Conservation (phyloP, 2,888 invertebrate species). For the Fissipunctia ypsillon region DNA sequence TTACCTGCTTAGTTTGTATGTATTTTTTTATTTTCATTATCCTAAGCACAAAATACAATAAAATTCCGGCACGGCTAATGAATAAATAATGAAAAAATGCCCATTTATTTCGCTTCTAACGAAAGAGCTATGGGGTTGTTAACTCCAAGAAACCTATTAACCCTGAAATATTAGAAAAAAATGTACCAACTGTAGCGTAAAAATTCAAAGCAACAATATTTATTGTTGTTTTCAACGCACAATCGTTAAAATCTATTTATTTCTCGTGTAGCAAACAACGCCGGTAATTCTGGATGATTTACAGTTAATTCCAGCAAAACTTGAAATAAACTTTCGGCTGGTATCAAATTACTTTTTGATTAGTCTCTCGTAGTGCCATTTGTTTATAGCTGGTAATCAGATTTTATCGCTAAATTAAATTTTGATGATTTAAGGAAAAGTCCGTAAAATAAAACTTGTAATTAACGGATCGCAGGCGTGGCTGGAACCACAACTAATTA, state of each 20-base stretch:
- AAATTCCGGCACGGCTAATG: constrained; percentile 26
- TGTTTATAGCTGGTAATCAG: constrained; percentile 62
- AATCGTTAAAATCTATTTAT: constrained; percentile 60
- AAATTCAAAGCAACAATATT: constrained; percentile 46
- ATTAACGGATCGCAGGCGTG: neutral
- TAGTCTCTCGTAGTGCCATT: constrained; percentile 66
- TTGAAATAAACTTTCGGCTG: constrained; percentile 69
- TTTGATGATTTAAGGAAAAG: constrained; percentile 25
- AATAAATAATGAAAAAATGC: constrained; percentile 40
- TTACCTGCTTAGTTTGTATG: constrained; percentile 20
- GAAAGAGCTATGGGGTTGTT: constrained; percentile 28
- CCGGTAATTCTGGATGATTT: constrained; percentile 58
- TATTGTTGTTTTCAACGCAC: constrained; percentile 53
- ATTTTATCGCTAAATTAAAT: constrained; percentile 64
- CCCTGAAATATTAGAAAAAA: constrained; percentile 39
- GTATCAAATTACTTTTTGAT: constrained; percentile 79
- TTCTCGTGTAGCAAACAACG: constrained; percentile 47
- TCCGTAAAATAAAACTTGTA: constrained; percentile 5
- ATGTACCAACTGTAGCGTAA: constrained; percentile 34
- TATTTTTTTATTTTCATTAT: constrained; percentile 17
- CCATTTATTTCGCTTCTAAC: constrained; percentile 24
- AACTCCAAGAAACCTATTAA: constrained; percentile 29
- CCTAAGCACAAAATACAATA: constrained; percentile 16
- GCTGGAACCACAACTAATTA: neutral
- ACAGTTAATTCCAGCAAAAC: constrained; percentile 59